Percentiles rank a stretch among this genome's conserved stretches.
These are phyloP conservation scores for Phataginus tricuspis DNA, from an alignment of 2,797 vertebrate genomes.

Conservation along the genomic window DNA sequence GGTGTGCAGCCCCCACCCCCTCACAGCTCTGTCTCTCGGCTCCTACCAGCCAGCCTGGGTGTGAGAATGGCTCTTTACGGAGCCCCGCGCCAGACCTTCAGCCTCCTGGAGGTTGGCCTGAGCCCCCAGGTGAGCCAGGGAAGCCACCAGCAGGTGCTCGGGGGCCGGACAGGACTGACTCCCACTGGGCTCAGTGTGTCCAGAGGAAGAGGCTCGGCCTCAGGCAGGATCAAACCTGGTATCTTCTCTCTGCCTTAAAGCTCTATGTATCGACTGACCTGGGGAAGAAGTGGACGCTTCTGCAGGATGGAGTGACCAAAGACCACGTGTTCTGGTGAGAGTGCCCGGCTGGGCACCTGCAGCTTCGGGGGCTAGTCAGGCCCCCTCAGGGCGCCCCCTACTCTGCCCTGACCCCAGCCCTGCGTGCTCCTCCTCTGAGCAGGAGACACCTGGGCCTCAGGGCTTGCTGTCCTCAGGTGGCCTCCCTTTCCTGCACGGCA, in stretches of 20 bases:
- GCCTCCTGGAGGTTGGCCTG: neutral
- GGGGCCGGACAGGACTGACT: rapidly evolving
- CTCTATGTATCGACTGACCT: constrained; percentile 93
- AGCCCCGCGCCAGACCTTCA: rapidly evolving
- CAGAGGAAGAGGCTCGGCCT: too few species aligned
- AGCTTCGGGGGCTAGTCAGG: neutral
- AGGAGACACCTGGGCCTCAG: too few species aligned
- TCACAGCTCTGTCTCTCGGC: too few species aligned
- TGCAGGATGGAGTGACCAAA: constrained; percentile 95
- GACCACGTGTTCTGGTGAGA: constrained; percentile 95
- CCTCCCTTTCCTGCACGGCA: too few species aligned
- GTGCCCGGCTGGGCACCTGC: too few species aligned
- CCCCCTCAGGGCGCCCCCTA: neutral
- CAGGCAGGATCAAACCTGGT: neutral
- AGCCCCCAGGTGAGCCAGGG: neutral
- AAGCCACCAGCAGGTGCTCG: neutral
- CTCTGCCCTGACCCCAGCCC: neutral
- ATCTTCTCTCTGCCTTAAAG: constrained; percentile 80
- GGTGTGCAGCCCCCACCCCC: too few species aligned
- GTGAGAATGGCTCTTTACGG: rapidly evolving
- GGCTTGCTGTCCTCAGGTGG: too few species aligned
- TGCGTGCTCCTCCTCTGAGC: too few species aligned
- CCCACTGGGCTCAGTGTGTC: too few species aligned
- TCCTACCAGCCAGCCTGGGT: neutral
- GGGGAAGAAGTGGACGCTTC: constrained; percentile 93